phyloP scores from a whole-genome alignment of 2,113 vertebrate genomes.

The Atractosteus spatula region DNA sequence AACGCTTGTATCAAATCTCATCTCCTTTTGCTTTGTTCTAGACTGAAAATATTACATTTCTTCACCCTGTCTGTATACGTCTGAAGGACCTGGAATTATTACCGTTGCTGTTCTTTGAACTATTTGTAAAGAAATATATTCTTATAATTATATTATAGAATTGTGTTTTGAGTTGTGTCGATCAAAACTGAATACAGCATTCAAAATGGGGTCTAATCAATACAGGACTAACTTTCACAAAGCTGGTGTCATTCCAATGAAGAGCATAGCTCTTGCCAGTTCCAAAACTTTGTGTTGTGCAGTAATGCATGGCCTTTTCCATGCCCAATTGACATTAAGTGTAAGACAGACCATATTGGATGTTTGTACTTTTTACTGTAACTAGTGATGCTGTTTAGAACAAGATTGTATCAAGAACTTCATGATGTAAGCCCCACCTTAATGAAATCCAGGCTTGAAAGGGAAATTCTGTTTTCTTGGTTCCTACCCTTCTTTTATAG shows the following conservation, averaged over 20 bases:
- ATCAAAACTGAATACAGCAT: no score
- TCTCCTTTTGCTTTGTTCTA: no score
- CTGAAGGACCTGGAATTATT: no score
- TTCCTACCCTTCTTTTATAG: conserved; percentile 17
- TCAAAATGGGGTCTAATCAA: no score
- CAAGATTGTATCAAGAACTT: background rate
- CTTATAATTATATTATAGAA: no score
- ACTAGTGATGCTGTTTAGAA: background rate
- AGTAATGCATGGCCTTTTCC: conserved; percentile 5
- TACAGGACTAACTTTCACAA: no score
- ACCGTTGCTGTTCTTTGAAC: no score
- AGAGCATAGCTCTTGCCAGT: conserved; percentile 10
- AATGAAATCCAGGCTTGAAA: conserved; percentile 15
- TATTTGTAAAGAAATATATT: no score
- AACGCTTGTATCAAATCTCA: no score
- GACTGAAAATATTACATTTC: no score
- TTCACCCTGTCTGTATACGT: no score
- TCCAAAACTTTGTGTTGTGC: conserved; percentile 1
- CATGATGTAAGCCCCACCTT: conserved; percentile 5
- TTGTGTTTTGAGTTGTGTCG: no score
- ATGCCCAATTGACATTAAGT: conserved; percentile 1
- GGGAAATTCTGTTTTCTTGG: conserved; percentile 12
- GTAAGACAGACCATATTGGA: background rate
- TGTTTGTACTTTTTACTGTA: background rate
- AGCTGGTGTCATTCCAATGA: background rate